Percentiles rank a stretch among this genome's conserved stretches.
phyloP scores from a whole-genome alignment of 2,797 vertebrate species.

The Hydrophis major region DNA sequence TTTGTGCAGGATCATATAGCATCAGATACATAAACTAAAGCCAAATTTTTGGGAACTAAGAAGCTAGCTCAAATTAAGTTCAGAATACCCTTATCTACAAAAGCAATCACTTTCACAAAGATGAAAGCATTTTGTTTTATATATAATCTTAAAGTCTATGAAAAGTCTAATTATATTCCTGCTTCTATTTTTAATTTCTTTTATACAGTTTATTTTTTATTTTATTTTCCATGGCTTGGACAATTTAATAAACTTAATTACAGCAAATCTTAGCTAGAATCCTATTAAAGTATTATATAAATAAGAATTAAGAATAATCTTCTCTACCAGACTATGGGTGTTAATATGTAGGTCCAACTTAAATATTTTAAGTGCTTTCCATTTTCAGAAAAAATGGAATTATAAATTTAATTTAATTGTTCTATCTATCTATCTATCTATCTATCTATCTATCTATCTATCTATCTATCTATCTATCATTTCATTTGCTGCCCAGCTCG shows the following conservation, averaged over 20 bases:
- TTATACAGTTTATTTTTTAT: background rate
- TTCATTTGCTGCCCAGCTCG: background rate
- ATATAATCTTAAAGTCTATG: background rate
- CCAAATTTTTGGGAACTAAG: background rate
- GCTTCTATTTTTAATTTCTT: constrained; percentile 22
- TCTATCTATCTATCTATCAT: too few relatives aligned
- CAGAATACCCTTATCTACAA: background rate
- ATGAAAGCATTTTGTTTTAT: constrained; percentile 20
- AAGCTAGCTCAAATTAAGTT: background rate
- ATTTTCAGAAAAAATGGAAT: constrained; percentile 31
- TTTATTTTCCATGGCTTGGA: background rate
- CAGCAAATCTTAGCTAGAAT: constrained; percentile 14
- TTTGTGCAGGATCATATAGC: background rate
- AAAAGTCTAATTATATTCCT: constrained; percentile 9
- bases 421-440: too few relatives aligned
- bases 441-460: too few relatives aligned
- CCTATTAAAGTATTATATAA: constrained; percentile 35
- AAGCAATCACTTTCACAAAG: constrained; percentile 11
- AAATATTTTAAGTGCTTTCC: background rate
- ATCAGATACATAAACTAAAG: constrained; percentile 12
- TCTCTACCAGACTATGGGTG: constrained; percentile 18
- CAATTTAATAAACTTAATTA: constrained; percentile 15
- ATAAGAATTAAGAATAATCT: constrained; percentile 34
- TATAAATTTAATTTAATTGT: constrained; percentile 23
- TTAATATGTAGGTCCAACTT: constrained; percentile 28